A percentile compares a stretch with the other conserved stretches of the same genome.
phyloP scores from a whole-genome alignment of 2,113 vertebrate genomes.

The Poeciliopsis occidentalis region DNA sequence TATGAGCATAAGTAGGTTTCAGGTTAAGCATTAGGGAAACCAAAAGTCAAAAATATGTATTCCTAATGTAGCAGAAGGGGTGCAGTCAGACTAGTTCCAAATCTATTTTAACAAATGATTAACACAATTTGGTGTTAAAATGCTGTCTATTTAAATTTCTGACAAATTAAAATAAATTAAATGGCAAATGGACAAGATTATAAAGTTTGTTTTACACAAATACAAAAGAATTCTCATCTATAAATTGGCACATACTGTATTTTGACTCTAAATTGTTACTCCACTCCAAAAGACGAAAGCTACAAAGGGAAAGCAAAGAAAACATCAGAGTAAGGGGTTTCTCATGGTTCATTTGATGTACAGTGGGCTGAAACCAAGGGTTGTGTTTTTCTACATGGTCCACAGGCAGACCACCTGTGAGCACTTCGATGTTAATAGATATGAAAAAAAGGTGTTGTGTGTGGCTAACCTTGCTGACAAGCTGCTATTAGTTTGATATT shows the following conservation, averaged over 20 bases:
- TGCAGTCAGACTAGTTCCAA: no score
- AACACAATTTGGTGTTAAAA: no score
- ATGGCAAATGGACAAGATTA: no score
- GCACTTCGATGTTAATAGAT: constrained; percentile 86
- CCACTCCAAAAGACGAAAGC: neutral
- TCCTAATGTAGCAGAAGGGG: no score
- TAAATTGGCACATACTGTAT: neutral
- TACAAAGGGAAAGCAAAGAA: constrained; percentile 23
- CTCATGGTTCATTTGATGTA: constrained; percentile 83
- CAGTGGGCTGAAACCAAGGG: constrained; percentile 81
- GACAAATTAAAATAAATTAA: no score
- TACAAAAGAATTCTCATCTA: neutral
- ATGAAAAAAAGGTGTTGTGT: constrained; percentile 74
- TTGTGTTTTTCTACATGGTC: constrained; percentile 83
- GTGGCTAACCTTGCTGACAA: constrained; percentile 74
- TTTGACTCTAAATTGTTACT: neutral
- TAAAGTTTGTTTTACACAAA: no score
- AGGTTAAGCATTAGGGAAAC: no score
- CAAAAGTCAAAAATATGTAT: no score
- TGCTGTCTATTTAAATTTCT: no score
- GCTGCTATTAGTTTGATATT: constrained; percentile 82
- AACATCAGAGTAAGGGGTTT: constrained; percentile 66
- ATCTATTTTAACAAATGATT: no score
- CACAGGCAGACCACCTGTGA: constrained; percentile 83
- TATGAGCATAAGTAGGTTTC: no score